These are phyloP conservation scores for Micromys minutus DNA, from an alignment of 2,113 vertebrate species.

Conservation along the genomic window DNA sequence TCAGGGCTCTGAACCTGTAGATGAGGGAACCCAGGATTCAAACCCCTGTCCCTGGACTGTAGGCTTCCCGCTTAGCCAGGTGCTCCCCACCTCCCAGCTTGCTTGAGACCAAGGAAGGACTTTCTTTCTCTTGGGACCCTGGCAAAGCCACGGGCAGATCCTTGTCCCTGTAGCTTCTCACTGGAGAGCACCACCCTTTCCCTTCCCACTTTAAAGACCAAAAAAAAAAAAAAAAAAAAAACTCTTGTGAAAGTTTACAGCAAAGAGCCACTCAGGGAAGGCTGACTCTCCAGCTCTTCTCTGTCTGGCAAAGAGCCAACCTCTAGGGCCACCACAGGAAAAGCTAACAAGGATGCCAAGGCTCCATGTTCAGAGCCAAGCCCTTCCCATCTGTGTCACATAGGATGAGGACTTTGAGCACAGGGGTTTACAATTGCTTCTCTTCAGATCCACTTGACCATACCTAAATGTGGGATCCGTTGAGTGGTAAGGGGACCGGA, in stretches of 20 bases:
- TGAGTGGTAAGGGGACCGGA: not conserved
- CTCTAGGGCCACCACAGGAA: not conserved
- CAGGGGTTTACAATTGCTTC: not conserved
- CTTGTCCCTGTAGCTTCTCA: not conserved
- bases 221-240: no score
- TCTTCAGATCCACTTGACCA: not conserved
- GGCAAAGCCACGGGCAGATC: no score
- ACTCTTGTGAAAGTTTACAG: not conserved
- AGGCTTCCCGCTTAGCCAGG: not conserved
- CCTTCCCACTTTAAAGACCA: not conserved
- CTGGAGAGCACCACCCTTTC: not conserved
- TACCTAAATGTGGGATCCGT: not conserved
- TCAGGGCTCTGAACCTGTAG: not conserved
- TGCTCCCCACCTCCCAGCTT: no score
- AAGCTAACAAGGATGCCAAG: not conserved
- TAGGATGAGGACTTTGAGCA: rapidly evolving
- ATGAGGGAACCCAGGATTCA: not conserved
- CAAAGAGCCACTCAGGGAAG: not conserved
- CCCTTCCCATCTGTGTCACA: not conserved
- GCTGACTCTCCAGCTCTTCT: not conserved
- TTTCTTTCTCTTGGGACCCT: not conserved
- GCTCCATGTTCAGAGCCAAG: not conserved
- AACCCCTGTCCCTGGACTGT: not conserved
- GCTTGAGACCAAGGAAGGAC: not conserved
- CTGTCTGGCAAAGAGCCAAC: not conserved